Base-by-base conservation (phyloP, 1,140 invertebrate species). In the Drosophila ficusphila region DNA sequence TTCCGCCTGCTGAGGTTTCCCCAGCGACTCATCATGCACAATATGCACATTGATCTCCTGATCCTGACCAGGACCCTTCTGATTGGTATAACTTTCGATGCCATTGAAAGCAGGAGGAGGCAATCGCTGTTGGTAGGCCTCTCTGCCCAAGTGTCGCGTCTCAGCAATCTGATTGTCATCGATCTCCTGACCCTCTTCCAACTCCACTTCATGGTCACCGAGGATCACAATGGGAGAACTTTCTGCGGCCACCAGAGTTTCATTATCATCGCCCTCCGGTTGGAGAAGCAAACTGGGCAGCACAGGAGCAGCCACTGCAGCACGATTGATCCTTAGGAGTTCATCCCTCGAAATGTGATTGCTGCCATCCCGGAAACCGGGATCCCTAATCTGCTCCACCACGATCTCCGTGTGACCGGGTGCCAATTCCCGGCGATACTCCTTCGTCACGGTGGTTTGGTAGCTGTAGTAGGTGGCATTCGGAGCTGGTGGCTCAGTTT, bases 131-230 rank as follows among this genome's bases (percentile, higher is more conserved):
- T 86, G 78, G 36, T 88, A 88, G 1, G 69, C 16, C 12, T 79
- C 56, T 6, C 85, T 47, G n/a, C 53, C 75, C 19, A 74, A 46
- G 23, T 90, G 53, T 0, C 70, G 89, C 0, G 85, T 57, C 42
- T 90, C 89, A 0, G 89, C 89, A 11, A 90, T 90, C 41, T 79
- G 85, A 44, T 90, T 90, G 19, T 90, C 89, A 16, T 90, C 81
- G 12, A 89, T 71, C 14, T 48, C 38, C 23, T 77, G 52, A 1
- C 51, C 51, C 9, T 88, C 83, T 0, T 85, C 85, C n/a, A 89
- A 11, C 1, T 89, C 83, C 2, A 11, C n/a, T 4, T 89, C 83
- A 11, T 77, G 65, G 3, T 90, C 89, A 0, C 72, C 86, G 3
- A 90, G 44, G 19, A 90, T 90, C 2, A 90, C 76, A 18, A 90